Conservation (phyloP, 2,888 invertebrate species). For the Drosophila nigritarsus region DNA sequence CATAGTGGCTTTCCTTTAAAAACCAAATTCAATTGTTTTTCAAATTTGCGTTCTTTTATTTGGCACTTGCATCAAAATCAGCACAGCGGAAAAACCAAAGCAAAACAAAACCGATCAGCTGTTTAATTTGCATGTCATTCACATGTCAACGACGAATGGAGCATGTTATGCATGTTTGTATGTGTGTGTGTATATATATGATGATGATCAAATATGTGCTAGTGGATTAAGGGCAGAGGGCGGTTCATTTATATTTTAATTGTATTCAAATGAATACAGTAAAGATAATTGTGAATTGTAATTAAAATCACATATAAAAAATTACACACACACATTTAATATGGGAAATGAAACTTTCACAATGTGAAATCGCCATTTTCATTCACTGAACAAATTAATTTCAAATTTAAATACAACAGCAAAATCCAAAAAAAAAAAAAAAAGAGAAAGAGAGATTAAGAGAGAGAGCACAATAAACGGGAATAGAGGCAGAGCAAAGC, state of each 20-base stretch:
- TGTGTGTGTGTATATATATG: background rate
- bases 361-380: conserved; percentile 61
- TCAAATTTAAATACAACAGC: conserved; percentile 51
- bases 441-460: conserved; percentile 7
- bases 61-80: background rate
- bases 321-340: background rate
- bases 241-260: background rate
- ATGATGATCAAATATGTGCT: background rate
- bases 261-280: background rate
- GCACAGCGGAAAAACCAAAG: background rate
- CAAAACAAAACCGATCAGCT: background rate
- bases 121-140: conserved; percentile 1
- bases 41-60: background rate
- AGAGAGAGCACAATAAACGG: conserved; percentile 11
- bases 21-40: background rate
- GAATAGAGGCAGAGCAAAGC: conserved; percentile 31
- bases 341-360: conserved; percentile 68
- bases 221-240: background rate
- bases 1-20: background rate
- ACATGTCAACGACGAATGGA: conserved; percentile 9
- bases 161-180: background rate
- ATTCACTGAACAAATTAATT: conserved; percentile 49
- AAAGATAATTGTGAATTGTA: background rate
- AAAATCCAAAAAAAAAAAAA: conserved; percentile 13
- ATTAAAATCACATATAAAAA: background rate